Base-by-base conservation (phyloP, 2,797 vertebrate species). In the Phataginus tetradactyla region DNA sequence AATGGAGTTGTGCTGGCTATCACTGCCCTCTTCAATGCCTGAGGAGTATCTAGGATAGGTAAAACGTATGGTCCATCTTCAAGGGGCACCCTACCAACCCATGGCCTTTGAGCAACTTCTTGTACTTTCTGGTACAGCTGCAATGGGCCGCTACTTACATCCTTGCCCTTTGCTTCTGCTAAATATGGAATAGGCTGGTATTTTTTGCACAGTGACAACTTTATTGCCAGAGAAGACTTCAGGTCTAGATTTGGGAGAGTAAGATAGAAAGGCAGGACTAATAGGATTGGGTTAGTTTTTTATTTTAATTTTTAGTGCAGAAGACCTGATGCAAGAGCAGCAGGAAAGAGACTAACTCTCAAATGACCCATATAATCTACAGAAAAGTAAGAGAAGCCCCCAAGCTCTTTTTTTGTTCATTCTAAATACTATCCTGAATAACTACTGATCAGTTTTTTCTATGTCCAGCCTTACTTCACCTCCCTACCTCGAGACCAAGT, bases 401-500 rank as follows among this genome's bases (percentile, higher is more conserved):
- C 21, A n/a, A 32, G 27, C 55, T 86, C 27, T 77, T 59, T n/a
- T 64, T 79, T 87, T n/a, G 51, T 79, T 92, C 63, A 68, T 37
- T 79, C 49, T 91, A 88, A 79, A 39, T 55, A 45, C 59, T 20
- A 83, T 68, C 49, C 21, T 51, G 49, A 88, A 66, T 87, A 63
- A 66, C 89, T 87, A 49, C 39, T n/a, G 2, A 77, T 78, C 34
- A 27, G 7, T 64, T 66, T 63, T 21, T 69, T 42, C 74, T 91
- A 0, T 17, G 29, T 42, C 77, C 63, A 66, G 37, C 45, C 77
- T 94, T 79, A 59, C 45, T 91, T 95, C 32, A 59, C 32, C 59
- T 72, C 94, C 79, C 87, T 85, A 78, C 42, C 83, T 94, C 55
- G n/a, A n/a, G 77, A 57, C 72, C 85, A 77, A 77, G 34, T 86